Conservation (phyloP, 1,140 invertebrate genomes). For the Rhynchophorus ferrugineus region DNA sequence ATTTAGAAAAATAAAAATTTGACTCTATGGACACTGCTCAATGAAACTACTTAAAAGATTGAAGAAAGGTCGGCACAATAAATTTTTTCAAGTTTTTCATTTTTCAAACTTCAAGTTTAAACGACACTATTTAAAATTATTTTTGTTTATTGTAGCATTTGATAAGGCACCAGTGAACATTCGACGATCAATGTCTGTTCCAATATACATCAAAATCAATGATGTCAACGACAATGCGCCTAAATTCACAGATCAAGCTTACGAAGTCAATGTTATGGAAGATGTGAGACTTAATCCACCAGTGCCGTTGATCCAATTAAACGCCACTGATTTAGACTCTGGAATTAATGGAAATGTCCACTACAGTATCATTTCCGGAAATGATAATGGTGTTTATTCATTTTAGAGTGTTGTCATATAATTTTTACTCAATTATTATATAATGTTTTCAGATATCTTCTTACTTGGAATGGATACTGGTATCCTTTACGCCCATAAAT, state of each 20-base stretch:
- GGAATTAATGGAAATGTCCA: slow-evolving; percentile 65
- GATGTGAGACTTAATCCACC: slow-evolving; percentile 71
- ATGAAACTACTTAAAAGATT: too few relatives aligned
- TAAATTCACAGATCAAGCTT: slow-evolving; percentile 63
- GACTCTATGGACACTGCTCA: too few relatives aligned
- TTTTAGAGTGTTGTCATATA: too few relatives aligned
- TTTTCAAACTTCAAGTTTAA: too few relatives aligned
- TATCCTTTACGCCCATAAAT: slow-evolving; percentile 67
- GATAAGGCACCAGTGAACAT: slow-evolving; percentile 66
- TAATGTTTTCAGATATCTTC: slow-evolving; percentile 58
- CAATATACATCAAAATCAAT: slow-evolving; percentile 68
- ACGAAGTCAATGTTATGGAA: slow-evolving; percentile 73
- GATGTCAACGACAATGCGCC: slow-evolving; percentile 83
- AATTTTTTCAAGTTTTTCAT: too few relatives aligned
- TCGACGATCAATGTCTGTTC: slow-evolving; percentile 61
- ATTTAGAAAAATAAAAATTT: too few relatives aligned
- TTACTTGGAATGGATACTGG: slow-evolving; percentile 63
- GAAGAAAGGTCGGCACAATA: too few relatives aligned
- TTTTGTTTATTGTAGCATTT: slow-evolving; percentile 49
- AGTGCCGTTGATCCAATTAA: slow-evolving; percentile 67
- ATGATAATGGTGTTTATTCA: slow-evolving; percentile 46
- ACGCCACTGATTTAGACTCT: slow-evolving; percentile 71
- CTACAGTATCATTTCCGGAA: slow-evolving; percentile 67
- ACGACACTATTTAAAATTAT: too few relatives aligned
- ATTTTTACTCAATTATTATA: too few relatives aligned